Conservation (phyloP, 2,888 invertebrate genomes). For the Polydrusus pterygomalis region DNA sequence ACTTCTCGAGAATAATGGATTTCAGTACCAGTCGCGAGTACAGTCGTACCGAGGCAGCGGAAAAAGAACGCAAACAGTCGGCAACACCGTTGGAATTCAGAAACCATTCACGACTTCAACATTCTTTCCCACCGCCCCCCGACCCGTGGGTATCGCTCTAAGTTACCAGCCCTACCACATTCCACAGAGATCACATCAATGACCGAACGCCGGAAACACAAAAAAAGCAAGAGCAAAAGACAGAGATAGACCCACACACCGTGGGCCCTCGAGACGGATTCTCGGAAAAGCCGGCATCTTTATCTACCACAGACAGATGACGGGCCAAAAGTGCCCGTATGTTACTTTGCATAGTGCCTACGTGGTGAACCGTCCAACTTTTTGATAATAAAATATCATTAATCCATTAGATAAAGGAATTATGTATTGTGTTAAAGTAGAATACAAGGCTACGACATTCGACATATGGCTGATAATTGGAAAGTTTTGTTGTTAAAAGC, state of each 20-base stretch:
- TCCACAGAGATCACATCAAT: constrained; percentile 73
- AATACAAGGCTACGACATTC: constrained; percentile 48
- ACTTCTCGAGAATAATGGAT: constrained; percentile 39
- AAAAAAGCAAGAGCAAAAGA: constrained; percentile 64
- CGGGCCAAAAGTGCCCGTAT: constrained; percentile 36
- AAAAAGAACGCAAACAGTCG: constrained; percentile 52
- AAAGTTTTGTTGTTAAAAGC: constrained; percentile 4
- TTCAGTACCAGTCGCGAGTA: constrained; percentile 53
- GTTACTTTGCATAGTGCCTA: constrained; percentile 16
- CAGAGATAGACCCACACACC: constrained; percentile 62
- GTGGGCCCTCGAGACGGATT: constrained; percentile 64
- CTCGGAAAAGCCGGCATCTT: constrained; percentile 58
- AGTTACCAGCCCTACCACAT: constrained; percentile 71
- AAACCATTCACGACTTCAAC: constrained; percentile 72
- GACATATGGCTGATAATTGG: constrained; percentile 51
- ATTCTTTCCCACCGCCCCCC: constrained; percentile 69
- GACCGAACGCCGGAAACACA: constrained; percentile 71
- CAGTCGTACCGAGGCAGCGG: constrained; percentile 59
- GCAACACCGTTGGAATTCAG: constrained; percentile 67
- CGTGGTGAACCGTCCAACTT: constrained; percentile 1
- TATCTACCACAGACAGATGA: constrained; percentile 53
- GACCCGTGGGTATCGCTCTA: constrained; percentile 47
- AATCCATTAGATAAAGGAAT: not conserved
- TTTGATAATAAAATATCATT: not conserved
- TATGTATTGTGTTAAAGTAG: constrained; percentile 23